Percentiles rank a stretch among this genome's conserved stretches.
These are phyloP conservation scores for Paguma larvata DNA, from an alignment of 2,797 vertebrate genomes.

Conservation along the genomic window DNA sequence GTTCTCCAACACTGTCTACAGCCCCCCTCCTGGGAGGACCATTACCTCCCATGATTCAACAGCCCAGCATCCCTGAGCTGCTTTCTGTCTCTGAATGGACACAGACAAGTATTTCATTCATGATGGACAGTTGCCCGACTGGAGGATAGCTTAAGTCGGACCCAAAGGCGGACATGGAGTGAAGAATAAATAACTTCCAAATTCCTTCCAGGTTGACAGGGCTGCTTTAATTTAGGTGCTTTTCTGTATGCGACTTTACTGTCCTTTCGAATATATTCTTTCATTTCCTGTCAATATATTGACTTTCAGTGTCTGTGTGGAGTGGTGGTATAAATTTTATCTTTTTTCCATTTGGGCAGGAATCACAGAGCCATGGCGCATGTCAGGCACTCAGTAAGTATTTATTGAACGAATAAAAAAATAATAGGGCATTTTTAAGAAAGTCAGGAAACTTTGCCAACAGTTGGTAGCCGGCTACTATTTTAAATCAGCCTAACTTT, in stretches of 20 bases:
- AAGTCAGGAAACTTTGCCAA: not conserved
- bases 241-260: not conserved
- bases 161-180: not conserved
- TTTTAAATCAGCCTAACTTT: constrained; percentile 27
- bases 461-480: not conserved
- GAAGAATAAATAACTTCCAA: not conserved
- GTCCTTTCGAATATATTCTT: not conserved
- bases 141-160: not conserved
- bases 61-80: not conserved
- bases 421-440: not conserved
- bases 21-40: not conserved
- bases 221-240: not conserved
- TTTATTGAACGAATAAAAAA: not conserved
- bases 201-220: not conserved
- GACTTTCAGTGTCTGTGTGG: not conserved
- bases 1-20: not conserved
- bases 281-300: not conserved
- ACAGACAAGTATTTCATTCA: not conserved
- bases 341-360: not conserved
- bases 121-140: not conserved
- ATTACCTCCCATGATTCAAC: not conserved
- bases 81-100: not conserved
- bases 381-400: not conserved
- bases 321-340: not conserved
- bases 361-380: not conserved